A percentile compares a stretch with the other conserved stretches of the same genome.
phyloP scores from a whole-genome alignment of 1,140 invertebrate species.

The Myzus persicae region DNA sequence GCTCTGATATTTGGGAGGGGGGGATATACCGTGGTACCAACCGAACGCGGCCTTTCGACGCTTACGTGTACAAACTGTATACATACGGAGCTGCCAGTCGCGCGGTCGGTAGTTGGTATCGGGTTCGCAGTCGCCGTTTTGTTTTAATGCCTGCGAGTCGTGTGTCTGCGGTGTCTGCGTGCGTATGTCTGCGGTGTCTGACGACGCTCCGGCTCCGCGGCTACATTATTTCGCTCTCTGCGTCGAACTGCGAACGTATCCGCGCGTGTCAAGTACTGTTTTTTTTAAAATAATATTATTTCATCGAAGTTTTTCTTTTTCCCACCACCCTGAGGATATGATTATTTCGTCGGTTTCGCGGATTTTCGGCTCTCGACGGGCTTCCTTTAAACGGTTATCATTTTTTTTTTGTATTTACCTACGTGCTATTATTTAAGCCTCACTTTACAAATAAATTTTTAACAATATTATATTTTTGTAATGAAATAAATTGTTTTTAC shows the following conservation, averaged over 20 bases:
- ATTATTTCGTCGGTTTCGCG: neutral
- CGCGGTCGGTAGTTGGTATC: slow-evolving; percentile 35
- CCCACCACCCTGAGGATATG: neutral
- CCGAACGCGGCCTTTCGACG: slow-evolving; percentile 25
- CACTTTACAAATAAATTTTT: neutral
- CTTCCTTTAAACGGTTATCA: neutral
- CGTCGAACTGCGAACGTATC: neutral
- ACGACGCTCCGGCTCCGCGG: neutral
- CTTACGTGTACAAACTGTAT: slow-evolving; percentile 50
- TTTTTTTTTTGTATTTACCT: neutral
- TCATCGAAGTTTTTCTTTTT: neutral
- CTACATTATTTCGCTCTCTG: neutral
- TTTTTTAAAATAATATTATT: neutral
- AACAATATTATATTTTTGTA: neutral
- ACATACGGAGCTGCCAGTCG: slow-evolving; percentile 45
- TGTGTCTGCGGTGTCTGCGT: neutral
- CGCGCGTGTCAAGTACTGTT: neutral
- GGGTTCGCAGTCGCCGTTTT: slow-evolving; percentile 37
- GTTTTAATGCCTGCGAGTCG: slow-evolving; percentile 10
- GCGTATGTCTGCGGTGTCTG: neutral
- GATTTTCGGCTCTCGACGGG: neutral
- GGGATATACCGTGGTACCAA: slow-evolving; percentile 15
- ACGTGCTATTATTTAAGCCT: neutral
- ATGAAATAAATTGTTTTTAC: neutral
- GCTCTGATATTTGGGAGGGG: neutral